These are phyloP conservation scores for Drosophila kanekoi DNA, from an alignment of 2,888 invertebrate genomes.

Conservation along the genomic window DNA sequence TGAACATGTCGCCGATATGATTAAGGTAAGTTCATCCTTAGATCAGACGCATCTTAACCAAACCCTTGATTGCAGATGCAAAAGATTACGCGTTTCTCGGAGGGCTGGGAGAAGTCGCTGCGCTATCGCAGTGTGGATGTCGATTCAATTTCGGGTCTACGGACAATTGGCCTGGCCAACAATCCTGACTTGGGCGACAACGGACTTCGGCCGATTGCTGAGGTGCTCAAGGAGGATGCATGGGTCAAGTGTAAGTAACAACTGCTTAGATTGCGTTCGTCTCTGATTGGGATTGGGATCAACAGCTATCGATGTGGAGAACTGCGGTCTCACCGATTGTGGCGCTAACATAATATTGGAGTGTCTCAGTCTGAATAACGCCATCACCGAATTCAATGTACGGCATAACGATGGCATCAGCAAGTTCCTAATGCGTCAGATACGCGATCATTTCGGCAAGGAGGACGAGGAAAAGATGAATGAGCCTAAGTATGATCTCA, in stretches of 20 bases:
- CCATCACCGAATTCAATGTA: slow-evolving; percentile 89
- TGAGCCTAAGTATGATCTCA: slow-evolving; percentile 78
- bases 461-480: slow-evolving; percentile 73
- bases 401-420: slow-evolving; percentile 87
- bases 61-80: slow-evolving; percentile 86
- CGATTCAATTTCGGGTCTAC: slow-evolving; percentile 90
- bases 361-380: slow-evolving; percentile 88
- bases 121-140: slow-evolving; percentile 91
- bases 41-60: no score
- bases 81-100: slow-evolving; percentile 90
- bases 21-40: slow-evolving; percentile 86
- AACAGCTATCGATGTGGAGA: slow-evolving; percentile 90
- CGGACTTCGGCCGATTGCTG: slow-evolving; percentile 88
- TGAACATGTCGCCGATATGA: slow-evolving; percentile 88
- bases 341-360: slow-evolving; percentile 87
- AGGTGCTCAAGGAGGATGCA: slow-evolving; percentile 90
- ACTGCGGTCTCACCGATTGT: slow-evolving; percentile 89
- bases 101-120: slow-evolving; percentile 92
- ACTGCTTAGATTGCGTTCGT: accelerated
- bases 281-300: neutral
- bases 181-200: slow-evolving; percentile 89
- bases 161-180: slow-evolving; percentile 89
- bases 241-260: slow-evolving; percentile 89
- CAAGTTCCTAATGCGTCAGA: slow-evolving; percentile 85
- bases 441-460: slow-evolving; percentile 86